Percentiles rank a stretch among this genome's conserved stretches.
Evolutionary conservation across 2,113 vertebrate genomes (phyloP).

Genomic region (Patagioenas fasciata): DNA sequence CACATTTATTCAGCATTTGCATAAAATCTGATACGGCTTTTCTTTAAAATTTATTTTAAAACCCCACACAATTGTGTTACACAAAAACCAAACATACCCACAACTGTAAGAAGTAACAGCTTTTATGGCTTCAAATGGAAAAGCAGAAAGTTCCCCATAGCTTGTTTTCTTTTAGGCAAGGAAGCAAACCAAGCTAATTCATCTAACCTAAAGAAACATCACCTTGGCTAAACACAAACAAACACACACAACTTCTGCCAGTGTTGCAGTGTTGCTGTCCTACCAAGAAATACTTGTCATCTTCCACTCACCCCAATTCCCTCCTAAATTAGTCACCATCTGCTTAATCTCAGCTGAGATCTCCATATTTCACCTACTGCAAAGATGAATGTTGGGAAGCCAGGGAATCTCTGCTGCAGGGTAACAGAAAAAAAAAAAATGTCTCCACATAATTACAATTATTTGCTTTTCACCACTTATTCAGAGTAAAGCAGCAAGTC

Average conservation of each 20-base stretch:
- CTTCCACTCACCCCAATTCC: not conserved
- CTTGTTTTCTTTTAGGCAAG: conserved; percentile 43
- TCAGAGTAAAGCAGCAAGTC: conserved; percentile 35
- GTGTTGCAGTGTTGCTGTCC: not conserved
- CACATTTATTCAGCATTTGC: conserved; percentile 7
- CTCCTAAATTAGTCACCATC: conserved; percentile 23
- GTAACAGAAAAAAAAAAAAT: conserved; percentile 27
- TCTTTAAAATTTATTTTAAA: conserved; percentile 42
- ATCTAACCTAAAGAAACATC: not conserved
- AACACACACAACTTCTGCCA: conserved; percentile 16
- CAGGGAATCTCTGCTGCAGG: not conserved
- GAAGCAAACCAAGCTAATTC: conserved; percentile 20
- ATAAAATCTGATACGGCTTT: conserved; percentile 3
- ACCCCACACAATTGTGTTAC: not conserved
- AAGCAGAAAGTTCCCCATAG: conserved; percentile 46
- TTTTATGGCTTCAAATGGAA: not conserved
- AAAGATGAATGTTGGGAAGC: not conserved
- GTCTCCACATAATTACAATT: not conserved
- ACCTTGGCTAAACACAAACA: conserved; percentile 17
- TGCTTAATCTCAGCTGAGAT: conserved; percentile 25
- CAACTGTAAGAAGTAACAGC: not conserved
- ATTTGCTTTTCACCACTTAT: conserved; percentile 40
- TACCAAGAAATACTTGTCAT: not conserved
- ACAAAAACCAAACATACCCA: conserved; percentile 1
- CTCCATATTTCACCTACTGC: conserved; percentile 5